phyloP scores from a whole-genome alignment of 2,797 vertebrate genomes.

The Antennarius maculatus region DNA sequence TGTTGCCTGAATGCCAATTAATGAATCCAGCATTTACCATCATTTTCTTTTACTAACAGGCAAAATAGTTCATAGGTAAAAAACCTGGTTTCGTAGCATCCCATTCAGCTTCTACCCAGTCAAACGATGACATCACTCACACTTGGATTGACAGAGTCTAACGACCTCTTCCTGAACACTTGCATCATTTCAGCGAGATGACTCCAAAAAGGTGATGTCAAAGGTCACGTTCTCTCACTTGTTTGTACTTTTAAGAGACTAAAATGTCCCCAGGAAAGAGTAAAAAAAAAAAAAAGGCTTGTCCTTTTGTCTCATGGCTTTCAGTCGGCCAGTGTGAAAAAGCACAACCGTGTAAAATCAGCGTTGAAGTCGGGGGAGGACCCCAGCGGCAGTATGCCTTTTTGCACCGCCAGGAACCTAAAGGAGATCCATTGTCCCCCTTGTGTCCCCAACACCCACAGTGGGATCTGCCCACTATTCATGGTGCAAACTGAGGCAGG shows the following conservation, averaged over 20 bases:
- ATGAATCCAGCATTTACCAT: slow-evolving; percentile 11
- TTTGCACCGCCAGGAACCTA: slow-evolving; percentile 63
- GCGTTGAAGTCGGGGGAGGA: slow-evolving; percentile 81
- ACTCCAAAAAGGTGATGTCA: slow-evolving; percentile 75
- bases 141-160: slow-evolving; percentile 58
- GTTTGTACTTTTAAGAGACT: slow-evolving; percentile 75
- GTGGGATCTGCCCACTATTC: slow-evolving; percentile 67
- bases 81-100: slow-evolving; percentile 13
- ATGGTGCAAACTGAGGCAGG: slow-evolving; percentile 67
- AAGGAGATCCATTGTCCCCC: slow-evolving; percentile 79
- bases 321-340: slow-evolving; percentile 82
- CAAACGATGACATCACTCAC: slow-evolving; percentile 73
- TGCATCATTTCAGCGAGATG: slow-evolving; percentile 55
- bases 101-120: slow-evolving; percentile 55
- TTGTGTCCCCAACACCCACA: slow-evolving; percentile 76
- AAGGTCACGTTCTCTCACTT: slow-evolving; percentile 75
- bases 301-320: slow-evolving; percentile 73
- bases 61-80: neutral
- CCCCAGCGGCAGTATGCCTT: slow-evolving; percentile 70
- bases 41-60: slow-evolving; percentile 1
- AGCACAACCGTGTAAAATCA: slow-evolving; percentile 87
- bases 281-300: slow-evolving; percentile 66
- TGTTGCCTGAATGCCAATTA: slow-evolving; percentile 55
- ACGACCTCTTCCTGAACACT: slow-evolving; percentile 77
- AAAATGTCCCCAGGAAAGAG: slow-evolving; percentile 56